Conservation (phyloP, 2,797 vertebrate species). For the Anguilla marmorata region DNA sequence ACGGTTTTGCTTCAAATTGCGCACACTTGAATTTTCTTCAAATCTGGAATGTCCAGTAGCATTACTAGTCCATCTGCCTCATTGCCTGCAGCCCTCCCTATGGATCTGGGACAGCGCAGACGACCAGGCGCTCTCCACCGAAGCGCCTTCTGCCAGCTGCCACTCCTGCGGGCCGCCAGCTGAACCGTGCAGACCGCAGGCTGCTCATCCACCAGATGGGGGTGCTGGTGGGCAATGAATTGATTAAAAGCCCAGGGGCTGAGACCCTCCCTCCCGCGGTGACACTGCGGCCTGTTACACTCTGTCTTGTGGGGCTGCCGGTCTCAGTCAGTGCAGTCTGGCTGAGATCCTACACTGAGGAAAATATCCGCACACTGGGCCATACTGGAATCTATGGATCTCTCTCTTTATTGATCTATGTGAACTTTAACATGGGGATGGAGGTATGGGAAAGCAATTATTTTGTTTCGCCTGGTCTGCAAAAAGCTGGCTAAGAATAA, state of each 20-base stretch:
- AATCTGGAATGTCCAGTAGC: neutral
- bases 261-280: neutral
- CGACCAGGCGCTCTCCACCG: neutral
- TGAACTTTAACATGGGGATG: neutral
- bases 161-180: neutral
- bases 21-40: neutral
- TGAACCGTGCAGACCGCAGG: neutral
- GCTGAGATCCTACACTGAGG: neutral
- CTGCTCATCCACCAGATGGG: neutral
- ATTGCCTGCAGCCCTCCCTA: neutral
- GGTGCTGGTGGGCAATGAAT: neutral
- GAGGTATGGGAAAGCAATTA: neutral
- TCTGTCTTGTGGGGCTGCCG: neutral
- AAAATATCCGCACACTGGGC: neutral
- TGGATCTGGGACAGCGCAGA: neutral
- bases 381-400: neutral
- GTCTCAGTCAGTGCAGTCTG: neutral
- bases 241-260: neutral
- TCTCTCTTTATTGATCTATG: neutral
- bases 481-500: neutral
- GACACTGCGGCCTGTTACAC: neutral
- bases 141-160: neutral
- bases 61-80: neutral
- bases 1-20: neutral
- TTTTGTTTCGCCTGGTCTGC: neutral